Evolutionary conservation across 2,113 vertebrate species (phyloP).

Genomic region (Potamarius usumacintae): DNA sequence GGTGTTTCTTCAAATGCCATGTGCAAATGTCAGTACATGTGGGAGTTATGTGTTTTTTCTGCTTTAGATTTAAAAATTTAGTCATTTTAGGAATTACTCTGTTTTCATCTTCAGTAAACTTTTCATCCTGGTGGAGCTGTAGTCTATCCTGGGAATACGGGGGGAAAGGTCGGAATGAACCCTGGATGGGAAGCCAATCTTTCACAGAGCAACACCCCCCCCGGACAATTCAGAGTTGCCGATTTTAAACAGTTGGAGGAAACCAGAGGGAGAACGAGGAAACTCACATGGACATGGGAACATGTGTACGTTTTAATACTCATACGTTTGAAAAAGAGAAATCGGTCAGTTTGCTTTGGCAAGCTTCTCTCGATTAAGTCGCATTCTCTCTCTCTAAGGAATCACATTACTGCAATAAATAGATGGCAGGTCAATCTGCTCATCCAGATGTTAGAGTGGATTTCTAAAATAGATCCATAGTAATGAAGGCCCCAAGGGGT

Average conservation of each 20-base stretch:
- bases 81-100: background rate
- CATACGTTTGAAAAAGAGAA: background rate
- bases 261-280: background rate
- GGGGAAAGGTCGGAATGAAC: background rate
- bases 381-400: constrained; percentile 5
- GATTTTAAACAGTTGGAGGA: background rate
- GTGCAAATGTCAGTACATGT: background rate
- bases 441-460: constrained; percentile 37
- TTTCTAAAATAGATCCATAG: constrained; percentile 38
- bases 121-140: background rate
- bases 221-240: background rate
- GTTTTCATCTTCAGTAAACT: background rate
- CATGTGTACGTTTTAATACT: background rate
- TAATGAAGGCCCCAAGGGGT: constrained; percentile 37
- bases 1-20: background rate
- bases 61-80: background rate
- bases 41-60: background rate
- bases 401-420: constrained; percentile 41
- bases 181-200: background rate
- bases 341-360: background rate
- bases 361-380: background rate
- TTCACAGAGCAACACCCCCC: background rate
- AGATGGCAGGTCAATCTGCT: constrained; percentile 40
- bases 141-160: background rate
- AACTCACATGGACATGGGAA: background rate